These are phyloP conservation scores for Ectemnius lituratus DNA, from an alignment of 2,888 invertebrate genomes.

Conservation along the genomic window DNA sequence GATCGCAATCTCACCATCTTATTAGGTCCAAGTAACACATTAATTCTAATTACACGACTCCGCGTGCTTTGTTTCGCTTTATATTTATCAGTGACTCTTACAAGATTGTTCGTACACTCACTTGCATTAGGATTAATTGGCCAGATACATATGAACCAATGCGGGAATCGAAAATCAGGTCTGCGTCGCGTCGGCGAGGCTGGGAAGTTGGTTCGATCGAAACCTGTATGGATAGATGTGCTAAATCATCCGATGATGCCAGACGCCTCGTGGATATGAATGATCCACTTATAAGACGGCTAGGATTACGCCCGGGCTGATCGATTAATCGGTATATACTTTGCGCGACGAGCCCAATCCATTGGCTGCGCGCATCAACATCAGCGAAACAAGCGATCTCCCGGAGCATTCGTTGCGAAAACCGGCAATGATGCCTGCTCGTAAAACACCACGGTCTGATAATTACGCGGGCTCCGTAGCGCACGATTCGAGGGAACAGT, in stretches of 20 bases:
- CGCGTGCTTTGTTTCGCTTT: conserved; percentile 26
- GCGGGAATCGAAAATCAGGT: no score
- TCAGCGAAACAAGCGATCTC: conserved; percentile 39
- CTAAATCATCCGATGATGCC: conserved; percentile 40
- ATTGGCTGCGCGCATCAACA: conserved; percentile 24
- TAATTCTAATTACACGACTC: conserved; percentile 46
- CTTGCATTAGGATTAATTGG: background rate
- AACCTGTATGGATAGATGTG: conserved; percentile 21
- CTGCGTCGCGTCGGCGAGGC: no score
- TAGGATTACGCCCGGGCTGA: conserved; percentile 47
- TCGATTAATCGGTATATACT: conserved; percentile 55
- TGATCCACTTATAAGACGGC: conserved; percentile 56
- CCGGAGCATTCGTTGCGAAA: conserved; percentile 40
- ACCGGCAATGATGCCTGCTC: conserved; percentile 24
- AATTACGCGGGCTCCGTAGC: conserved; percentile 24
- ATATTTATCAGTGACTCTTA: conserved; percentile 29
- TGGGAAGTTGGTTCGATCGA: background rate
- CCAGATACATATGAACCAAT: no score
- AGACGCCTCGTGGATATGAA: conserved; percentile 44
- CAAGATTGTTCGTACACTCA: conserved; percentile 8
- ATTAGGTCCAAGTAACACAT: conserved; percentile 35
- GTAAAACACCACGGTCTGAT: conserved; percentile 25
- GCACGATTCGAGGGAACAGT: background rate
- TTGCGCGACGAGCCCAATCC: conserved; percentile 36
- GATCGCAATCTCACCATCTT: conserved; percentile 14